phyloP scores from a whole-genome alignment of 2,797 vertebrate species.

The Chaetodon trifasciatus region DNA sequence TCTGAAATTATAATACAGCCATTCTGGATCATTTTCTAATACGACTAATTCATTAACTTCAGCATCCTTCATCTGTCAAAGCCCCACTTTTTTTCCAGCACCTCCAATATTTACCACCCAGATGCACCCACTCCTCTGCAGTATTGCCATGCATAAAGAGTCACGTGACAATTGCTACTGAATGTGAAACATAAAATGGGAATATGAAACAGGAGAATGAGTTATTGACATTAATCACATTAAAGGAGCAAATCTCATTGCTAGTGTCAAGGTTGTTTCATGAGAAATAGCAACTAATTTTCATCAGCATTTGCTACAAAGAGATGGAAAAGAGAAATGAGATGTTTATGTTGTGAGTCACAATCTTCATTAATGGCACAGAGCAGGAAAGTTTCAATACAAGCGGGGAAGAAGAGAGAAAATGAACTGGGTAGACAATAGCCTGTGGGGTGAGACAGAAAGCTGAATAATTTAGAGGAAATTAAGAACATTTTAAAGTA shows the following conservation, averaged over 20 bases:
- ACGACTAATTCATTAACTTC: not conserved
- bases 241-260: not conserved
- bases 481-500: slow-evolving; percentile 47
- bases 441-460: slow-evolving; percentile 31
- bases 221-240: not conserved
- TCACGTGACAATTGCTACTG: too few species aligned
- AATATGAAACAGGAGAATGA: not conserved
- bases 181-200: not conserved
- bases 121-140: not conserved
- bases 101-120: not conserved
- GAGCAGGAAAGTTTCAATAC: slow-evolving; percentile 17
- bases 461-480: slow-evolving; percentile 49
- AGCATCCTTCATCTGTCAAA: not conserved
- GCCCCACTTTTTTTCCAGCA: not conserved
- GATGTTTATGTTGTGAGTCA: slow-evolving; percentile 24
- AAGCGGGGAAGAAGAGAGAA: slow-evolving; percentile 14
- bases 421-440: slow-evolving; percentile 29
- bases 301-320: not conserved
- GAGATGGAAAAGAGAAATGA: slow-evolving; percentile 9
- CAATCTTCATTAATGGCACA: slow-evolving; percentile 21
- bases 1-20: too few species aligned
- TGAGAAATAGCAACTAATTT: not conserved
- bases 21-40: too few species aligned
- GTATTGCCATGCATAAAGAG: not conserved
- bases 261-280: not conserved